Percentiles rank a stretch among this genome's conserved stretches.
These are phyloP conservation scores for Melieria picta DNA, from an alignment of 2,888 invertebrate genomes.

Conservation along the genomic window DNA sequence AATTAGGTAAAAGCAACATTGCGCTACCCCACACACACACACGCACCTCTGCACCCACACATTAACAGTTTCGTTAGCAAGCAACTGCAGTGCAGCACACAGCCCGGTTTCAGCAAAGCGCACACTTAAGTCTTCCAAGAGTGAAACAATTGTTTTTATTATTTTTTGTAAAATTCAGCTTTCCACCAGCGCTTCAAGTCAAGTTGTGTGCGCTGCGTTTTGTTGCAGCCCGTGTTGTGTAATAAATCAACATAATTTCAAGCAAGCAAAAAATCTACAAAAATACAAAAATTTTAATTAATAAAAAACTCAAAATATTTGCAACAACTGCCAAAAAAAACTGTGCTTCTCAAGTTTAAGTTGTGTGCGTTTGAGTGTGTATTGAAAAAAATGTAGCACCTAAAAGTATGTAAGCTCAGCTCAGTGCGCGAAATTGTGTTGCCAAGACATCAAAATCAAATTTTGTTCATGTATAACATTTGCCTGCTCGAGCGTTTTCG, in stretches of 20 bases:
- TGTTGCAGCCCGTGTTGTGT: constrained; percentile 12
- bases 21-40: not conserved
- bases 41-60: not conserved
- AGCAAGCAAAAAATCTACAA: too few species aligned
- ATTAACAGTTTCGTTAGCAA: too few species aligned
- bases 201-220: not conserved
- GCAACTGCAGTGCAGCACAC: too few species aligned
- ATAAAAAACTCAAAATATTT: not conserved
- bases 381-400: constrained; percentile 16
- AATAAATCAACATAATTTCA: not conserved
- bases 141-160: constrained; percentile 14
- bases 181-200: too few species aligned
- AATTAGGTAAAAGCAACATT: constrained; percentile 47
- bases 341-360: too few species aligned
- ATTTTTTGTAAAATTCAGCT: not conserved
- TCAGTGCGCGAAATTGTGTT: too few species aligned
- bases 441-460: too few species aligned
- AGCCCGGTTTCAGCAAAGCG: too few species aligned
- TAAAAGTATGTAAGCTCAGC: constrained; percentile 22
- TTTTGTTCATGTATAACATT: too few species aligned
- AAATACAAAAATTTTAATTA: not conserved
- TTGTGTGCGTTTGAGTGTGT: not conserved
- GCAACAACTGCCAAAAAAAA: too few species aligned
- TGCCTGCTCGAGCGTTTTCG: too few species aligned
- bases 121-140: too few species aligned